Evolutionary conservation across 1,140 invertebrate genomes (phyloP).

Genomic region (Nasonia vitripennis): DNA sequence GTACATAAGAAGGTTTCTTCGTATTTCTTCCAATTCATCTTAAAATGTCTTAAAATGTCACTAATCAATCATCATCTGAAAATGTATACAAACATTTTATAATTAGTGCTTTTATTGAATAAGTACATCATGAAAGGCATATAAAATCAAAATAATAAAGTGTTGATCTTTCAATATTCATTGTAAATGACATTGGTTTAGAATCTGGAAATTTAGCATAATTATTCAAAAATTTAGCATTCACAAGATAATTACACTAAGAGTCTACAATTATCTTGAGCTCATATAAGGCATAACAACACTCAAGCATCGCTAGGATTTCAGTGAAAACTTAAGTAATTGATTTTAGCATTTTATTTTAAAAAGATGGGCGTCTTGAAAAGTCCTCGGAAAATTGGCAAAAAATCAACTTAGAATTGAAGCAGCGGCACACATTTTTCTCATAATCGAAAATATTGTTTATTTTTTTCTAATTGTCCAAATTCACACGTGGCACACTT

Average conservation of each 20-base stretch:
- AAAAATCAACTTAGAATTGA: not conserved
- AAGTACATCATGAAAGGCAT: no score
- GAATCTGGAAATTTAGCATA: not conserved
- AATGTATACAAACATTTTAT: not conserved
- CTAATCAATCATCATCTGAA: not conserved
- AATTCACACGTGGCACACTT: not conserved
- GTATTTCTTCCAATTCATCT: conserved; percentile 60
- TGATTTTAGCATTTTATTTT: not conserved
- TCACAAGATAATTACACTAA: no score
- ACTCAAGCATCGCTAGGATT: not conserved
- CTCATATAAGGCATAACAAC: no score
- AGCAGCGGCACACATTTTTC: not conserved
- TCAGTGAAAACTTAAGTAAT: not conserved
- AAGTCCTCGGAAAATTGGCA: not conserved
- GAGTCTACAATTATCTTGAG: no score
- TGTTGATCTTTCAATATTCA: no score
- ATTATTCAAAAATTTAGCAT: not conserved
- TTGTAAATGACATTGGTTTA: no score
- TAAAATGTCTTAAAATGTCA: conserved; percentile 21
- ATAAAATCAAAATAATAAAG: no score
- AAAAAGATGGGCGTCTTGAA: no score
- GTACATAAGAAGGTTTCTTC: conserved; percentile 53
- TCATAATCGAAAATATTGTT: not conserved
- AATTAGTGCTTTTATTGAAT: no score
- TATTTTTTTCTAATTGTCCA: conserved; percentile 4